Conservation (phyloP, 2,113 vertebrate genomes). For the Mormyrus lacerda region DNA sequence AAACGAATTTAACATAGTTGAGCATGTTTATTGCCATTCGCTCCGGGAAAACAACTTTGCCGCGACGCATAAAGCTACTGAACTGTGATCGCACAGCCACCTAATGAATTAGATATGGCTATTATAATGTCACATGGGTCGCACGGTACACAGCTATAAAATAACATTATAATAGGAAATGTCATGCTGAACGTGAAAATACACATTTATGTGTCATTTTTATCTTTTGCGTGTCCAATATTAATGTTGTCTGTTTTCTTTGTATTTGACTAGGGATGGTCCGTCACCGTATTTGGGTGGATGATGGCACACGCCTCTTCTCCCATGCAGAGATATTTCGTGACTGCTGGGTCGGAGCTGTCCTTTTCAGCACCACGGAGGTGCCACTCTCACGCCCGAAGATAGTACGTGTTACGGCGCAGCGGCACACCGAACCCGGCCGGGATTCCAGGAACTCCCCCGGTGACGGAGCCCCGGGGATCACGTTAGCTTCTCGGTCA, state of each 20-base stretch:
- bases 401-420: constrained; percentile 56
- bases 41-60: background rate
- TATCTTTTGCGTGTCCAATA: background rate
- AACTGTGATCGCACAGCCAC: background rate
- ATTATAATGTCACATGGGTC: background rate
- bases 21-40: background rate
- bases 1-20: background rate
- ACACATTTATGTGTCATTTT: background rate
- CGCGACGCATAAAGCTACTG: background rate
- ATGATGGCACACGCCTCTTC: constrained; percentile 1
- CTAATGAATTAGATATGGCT: background rate
- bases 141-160: background rate
- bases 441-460: constrained; percentile 17
- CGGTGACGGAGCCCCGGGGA: constrained; percentile 9
- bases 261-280: background rate
- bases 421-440: constrained; percentile 42
- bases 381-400: constrained; percentile 13
- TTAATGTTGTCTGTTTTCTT: background rate
- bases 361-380: constrained; percentile 31
- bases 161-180: background rate
- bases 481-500: constrained; percentile 12
- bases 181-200: background rate
- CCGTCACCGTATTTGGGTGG: background rate
- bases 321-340: constrained; percentile 20
- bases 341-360: constrained; percentile 36